A percentile compares a stretch with the other conserved stretches of the same genome.
Evolutionary conservation across 2,113 vertebrate species (phyloP).

Genomic region (Phalacrocorax carbo): DNA sequence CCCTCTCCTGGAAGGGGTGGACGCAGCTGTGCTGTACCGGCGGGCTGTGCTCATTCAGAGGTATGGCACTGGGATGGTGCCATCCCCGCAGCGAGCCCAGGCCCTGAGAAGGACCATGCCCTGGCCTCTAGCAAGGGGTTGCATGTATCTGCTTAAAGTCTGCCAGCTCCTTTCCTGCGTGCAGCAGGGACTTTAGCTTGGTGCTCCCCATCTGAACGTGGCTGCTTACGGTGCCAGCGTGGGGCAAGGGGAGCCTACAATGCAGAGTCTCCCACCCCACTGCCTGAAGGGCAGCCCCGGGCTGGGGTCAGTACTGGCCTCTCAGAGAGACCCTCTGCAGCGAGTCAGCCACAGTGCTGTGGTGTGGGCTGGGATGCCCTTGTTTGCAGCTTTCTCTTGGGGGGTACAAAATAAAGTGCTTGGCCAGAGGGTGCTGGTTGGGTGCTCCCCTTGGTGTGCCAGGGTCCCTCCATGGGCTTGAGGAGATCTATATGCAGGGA

Average conservation of each 20-base stretch:
- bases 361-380: not conserved
- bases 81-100: fast-evolving
- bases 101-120: not conserved
- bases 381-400: not conserved
- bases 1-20: conserved; percentile 88
- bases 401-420: not conserved
- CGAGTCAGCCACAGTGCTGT: fast-evolving
- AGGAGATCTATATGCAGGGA: not conserved
- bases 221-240: not conserved
- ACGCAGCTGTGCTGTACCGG: conserved; percentile 83
- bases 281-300: not conserved
- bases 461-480: not conserved
- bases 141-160: not conserved
- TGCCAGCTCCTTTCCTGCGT: not conserved
- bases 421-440: not conserved
- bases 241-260: not conserved
- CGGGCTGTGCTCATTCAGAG: conserved; percentile 89
- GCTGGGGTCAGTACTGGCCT: not conserved
- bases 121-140: not conserved
- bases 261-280: not conserved
- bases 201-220: not conserved
- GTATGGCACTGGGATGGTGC: conserved; percentile 32
- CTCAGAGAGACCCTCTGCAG: not conserved
- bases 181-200: not conserved
- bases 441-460: not conserved